Percentiles rank a stretch among this genome's conserved stretches.
phyloP scores from a whole-genome alignment of 1,140 invertebrate species.

The Metopolophium dirhodum region DNA sequence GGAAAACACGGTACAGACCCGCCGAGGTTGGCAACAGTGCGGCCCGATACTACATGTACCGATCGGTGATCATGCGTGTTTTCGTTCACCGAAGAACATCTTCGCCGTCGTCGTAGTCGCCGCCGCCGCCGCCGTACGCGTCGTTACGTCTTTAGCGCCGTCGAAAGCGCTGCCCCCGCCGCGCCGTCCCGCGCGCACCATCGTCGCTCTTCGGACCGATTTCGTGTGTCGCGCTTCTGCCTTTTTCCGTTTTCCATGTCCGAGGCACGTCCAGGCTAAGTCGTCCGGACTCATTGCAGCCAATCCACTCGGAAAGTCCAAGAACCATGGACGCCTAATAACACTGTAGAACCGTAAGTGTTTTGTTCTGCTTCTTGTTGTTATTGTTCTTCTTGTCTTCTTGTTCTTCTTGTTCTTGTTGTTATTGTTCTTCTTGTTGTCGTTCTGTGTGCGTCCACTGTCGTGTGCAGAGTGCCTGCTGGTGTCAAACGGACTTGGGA shows the following conservation, averaged over 20 bases:
- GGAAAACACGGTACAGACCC: slow-evolving; percentile 56
- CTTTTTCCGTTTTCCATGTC: not conserved
- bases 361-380: not conserved
- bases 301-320: not conserved
- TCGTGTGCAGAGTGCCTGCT: not conserved
- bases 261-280: not conserved
- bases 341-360: not conserved
- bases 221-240: not conserved
- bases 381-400: not conserved
- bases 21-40: slow-evolving; percentile 61
- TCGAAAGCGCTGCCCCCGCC: not conserved
- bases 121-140: not conserved
- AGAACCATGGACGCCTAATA: not conserved
- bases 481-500: not conserved
- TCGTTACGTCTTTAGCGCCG: not conserved
- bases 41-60: slow-evolving; percentile 61
- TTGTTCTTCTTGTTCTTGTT: not conserved
- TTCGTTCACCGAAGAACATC: slow-evolving; percentile 19
- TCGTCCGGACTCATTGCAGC: not conserved
- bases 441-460: not conserved
- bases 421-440: not conserved
- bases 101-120: not conserved
- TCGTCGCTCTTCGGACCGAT: not conserved
- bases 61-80: slow-evolving; percentile 59
- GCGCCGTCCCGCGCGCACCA: not conserved